A percentile compares a stretch with the other conserved stretches of the same genome.
Evolutionary conservation across 2,888 invertebrate genomes (phyloP).

Genomic region (Amiota communis): DNA sequence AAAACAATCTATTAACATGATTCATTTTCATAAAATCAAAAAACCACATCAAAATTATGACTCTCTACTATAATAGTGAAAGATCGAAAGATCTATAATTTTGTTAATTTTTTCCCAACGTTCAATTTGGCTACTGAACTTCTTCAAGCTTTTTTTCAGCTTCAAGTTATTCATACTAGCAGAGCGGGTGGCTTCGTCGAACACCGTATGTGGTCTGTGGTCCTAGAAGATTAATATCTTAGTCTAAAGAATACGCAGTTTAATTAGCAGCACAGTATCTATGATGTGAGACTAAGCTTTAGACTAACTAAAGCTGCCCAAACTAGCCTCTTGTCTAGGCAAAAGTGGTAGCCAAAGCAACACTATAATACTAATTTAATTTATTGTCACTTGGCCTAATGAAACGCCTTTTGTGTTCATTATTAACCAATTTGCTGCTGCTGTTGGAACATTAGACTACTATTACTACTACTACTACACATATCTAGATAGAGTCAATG

Average conservation of each 20-base stretch:
- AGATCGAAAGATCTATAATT: conserved; percentile 25
- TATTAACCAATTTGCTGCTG: conserved; percentile 62
- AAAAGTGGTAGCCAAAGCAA: conserved; percentile 43
- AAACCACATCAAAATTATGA: conserved; percentile 33
- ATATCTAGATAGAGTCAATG: not conserved
- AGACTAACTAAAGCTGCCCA: not conserved
- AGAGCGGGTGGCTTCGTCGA: conserved; percentile 30
- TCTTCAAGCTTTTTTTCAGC: conserved; percentile 23
- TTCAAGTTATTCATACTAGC: not conserved
- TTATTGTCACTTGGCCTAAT: conserved; percentile 70
- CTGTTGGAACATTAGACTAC: conserved; percentile 11
- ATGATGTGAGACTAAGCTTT: not conserved
- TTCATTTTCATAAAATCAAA: conserved; percentile 62
- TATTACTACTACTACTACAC: too few species aligned
- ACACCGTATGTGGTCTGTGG: conserved; percentile 53
- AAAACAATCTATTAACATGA: conserved; percentile 66
- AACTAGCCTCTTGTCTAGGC: conserved; percentile 30
- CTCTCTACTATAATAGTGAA: not conserved
- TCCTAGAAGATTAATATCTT: conserved; percentile 69
- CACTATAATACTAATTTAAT: conserved; percentile 66
- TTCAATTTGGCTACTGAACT: conserved; percentile 22
- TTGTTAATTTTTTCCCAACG: conserved; percentile 22
- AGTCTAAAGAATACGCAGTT: conserved; percentile 57
- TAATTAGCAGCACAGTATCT: conserved; percentile 58
- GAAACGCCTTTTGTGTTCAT: conserved; percentile 57